Percentiles rank a stretch among this genome's conserved stretches.
These are phyloP conservation scores for Pachycephala philippinensis DNA, from an alignment of 2,113 vertebrate genomes.

Conservation along the genomic window DNA sequence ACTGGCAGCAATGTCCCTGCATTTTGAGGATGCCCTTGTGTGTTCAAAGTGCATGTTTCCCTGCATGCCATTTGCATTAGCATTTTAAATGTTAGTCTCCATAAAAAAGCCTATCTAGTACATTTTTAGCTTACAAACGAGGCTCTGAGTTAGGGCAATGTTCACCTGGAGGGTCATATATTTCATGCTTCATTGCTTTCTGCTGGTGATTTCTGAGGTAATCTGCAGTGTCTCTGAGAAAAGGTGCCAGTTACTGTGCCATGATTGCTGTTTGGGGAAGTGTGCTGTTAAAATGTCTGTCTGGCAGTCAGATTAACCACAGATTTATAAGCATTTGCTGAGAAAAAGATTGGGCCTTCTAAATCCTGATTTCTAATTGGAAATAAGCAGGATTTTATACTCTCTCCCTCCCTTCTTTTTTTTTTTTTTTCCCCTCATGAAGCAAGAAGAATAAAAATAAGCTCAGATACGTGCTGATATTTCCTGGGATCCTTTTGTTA, in stretches of 20 bases:
- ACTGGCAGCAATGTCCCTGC: neutral
- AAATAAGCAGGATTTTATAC: neutral
- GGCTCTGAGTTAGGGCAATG: neutral
- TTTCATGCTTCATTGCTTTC: neutral
- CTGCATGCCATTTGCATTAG: neutral
- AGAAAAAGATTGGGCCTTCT: neutral
- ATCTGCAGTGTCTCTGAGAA: neutral
- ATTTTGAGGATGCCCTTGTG: neutral
- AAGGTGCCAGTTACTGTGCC: neutral
- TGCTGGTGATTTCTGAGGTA: neutral
- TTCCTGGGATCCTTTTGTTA: neutral
- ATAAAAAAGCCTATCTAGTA: neutral
- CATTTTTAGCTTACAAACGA: neutral
- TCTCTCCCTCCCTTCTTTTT: accelerated
- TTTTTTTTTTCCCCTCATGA: neutral
- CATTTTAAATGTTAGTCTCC: neutral
- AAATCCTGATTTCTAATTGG: neutral
- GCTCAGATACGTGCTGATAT: neutral
- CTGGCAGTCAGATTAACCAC: neutral
- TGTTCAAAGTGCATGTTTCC: neutral
- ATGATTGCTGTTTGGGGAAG: neutral
- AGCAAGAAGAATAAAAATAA: neutral
- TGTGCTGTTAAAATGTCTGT: neutral
- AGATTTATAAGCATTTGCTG: neutral
- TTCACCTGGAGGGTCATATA: neutral